Base-by-base conservation (phyloP, 2,888 invertebrate species). In the Mamestra brassicae region DNA sequence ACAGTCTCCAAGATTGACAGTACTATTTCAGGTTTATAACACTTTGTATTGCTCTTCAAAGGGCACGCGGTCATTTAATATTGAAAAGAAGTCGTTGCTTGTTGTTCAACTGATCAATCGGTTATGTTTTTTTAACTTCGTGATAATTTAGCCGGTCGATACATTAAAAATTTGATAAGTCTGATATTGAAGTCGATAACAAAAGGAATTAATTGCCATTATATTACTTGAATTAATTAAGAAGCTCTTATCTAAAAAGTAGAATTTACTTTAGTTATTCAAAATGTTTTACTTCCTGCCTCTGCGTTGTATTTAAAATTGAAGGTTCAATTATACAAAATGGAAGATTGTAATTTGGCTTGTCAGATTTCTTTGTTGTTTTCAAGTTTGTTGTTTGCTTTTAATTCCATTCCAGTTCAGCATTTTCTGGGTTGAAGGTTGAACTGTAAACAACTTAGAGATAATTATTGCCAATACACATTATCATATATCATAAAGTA, bases 401-500 rank as follows among this genome's bases (percentile, higher is more conserved):
- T 62, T 67, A 34, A 76, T 62, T 63, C 54, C 68, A 71, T 62
- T 77, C 45, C 70, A 72, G 67, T 74, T 58, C 62, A 75, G 71
- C 54, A 66, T 26, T 73, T 84, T 76, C 76, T 83, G 75, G 78
- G 81, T 86, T 87, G 87, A 84, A 81, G 86, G 85, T 86, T 84
- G 83, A 89, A 88, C 89, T 91, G 90, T 92, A 90, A 92, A 91
- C 88, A 90, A 91, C 85, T 88, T 88, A 75, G 81, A 84, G 89
- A 89, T 90, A 88, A 89, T 89, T 88, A 90, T 88, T 89, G 76
- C 84, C 84, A 85, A 85, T 85, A 87, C 83, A 84, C 87, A 89
- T 88, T 84, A 88, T 87, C 85, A 85, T 84, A 84, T 78, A 83
- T 87, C 80, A 83, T 84, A 82, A 88, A 90, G 87, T 89, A 90